A percentile compares a stretch with the other conserved stretches of the same genome.
Evolutionary conservation across 1,140 invertebrate species (phyloP).

Genomic region (Steinernema feltiae): DNA sequence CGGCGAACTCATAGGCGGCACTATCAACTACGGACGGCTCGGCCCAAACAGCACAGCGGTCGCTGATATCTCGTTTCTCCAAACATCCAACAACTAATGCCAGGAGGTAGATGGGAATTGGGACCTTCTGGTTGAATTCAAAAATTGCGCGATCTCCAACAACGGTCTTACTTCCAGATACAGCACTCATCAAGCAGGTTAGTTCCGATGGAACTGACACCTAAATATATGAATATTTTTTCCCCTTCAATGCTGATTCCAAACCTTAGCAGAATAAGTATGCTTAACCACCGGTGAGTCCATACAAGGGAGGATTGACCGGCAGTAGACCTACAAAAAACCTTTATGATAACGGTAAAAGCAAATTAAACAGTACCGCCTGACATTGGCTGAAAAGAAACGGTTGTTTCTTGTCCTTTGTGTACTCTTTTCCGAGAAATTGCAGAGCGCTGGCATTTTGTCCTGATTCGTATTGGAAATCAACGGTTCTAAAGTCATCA

Average conservation of each 20-base stretch:
- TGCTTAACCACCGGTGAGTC: conserved; percentile 83
- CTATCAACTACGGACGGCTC: conserved; percentile 77
- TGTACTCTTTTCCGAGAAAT: conserved; percentile 79
- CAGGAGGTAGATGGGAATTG: conserved; percentile 66
- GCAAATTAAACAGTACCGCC: conserved; percentile 46
- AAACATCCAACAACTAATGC: conserved; percentile 80
- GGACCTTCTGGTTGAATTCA: conserved; percentile 68
- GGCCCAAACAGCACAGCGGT: conserved; percentile 76
- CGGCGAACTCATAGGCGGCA: conserved; percentile 78
- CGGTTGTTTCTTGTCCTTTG: conserved; percentile 73
- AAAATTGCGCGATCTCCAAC: conserved; percentile 57
- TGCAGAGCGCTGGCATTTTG: conserved; percentile 71
- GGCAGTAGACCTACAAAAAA: conserved; percentile 68
- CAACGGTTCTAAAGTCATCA: background rate
- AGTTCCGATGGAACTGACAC: conserved; percentile 71
- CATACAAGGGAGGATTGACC: conserved; percentile 76
- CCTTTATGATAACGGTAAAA: background rate
- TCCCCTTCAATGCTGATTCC: conserved; percentile 17
- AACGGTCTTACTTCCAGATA: conserved; percentile 58
- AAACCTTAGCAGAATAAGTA: conserved; percentile 75
- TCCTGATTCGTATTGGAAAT: conserved; percentile 1
- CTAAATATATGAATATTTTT: conserved; percentile 58
- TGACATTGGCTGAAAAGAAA: conserved; percentile 71
- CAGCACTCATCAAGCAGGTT: conserved; percentile 78
- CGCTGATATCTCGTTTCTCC: conserved; percentile 65